Percentiles rank a stretch among this genome's conserved stretches.
phyloP scores from a whole-genome alignment of 2,888 invertebrate species.

The Aradus depressus region DNA sequence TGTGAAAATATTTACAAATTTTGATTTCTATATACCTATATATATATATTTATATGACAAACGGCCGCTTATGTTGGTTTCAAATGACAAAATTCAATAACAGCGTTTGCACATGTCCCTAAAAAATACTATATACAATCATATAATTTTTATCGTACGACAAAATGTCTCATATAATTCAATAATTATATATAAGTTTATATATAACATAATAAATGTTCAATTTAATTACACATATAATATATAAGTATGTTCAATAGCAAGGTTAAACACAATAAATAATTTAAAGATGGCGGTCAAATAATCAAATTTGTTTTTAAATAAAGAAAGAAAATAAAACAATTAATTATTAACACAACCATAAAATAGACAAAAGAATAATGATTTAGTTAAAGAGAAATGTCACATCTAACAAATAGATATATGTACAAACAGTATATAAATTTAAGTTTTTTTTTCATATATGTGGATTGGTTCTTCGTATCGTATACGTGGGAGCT shows the following conservation, averaged over 20 bases:
- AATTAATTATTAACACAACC: constrained; percentile 18
- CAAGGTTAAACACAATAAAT: constrained; percentile 19
- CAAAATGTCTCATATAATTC: constrained; percentile 3
- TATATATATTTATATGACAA: too few species aligned
- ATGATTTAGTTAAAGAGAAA: constrained; percentile 4
- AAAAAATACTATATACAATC: constrained; percentile 24
- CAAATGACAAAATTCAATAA: too few species aligned
- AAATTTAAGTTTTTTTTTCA: too few species aligned
- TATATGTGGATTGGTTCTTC: too few species aligned
- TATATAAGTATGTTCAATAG: constrained; percentile 19
- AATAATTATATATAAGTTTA: constrained; percentile 5
- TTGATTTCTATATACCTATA: too few species aligned
- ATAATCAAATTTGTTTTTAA: constrained; percentile 4
- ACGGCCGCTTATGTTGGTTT: too few species aligned
- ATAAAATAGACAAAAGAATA: constrained; percentile 13
- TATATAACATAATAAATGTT: constrained; percentile 13
- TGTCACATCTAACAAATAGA: constrained; percentile 12
- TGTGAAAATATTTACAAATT: too few species aligned
- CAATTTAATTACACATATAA: constrained; percentile 16
- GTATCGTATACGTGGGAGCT: constrained; percentile 16
- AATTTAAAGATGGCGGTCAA: constrained; percentile 12
- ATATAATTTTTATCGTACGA: constrained; percentile 20
- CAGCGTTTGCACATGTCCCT: constrained; percentile 25
- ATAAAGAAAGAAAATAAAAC: constrained; percentile 9
- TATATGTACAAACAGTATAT: too few species aligned